These are phyloP conservation scores for Scolopax rusticola DNA, from an alignment of 2,797 vertebrate genomes.

Conservation along the genomic window DNA sequence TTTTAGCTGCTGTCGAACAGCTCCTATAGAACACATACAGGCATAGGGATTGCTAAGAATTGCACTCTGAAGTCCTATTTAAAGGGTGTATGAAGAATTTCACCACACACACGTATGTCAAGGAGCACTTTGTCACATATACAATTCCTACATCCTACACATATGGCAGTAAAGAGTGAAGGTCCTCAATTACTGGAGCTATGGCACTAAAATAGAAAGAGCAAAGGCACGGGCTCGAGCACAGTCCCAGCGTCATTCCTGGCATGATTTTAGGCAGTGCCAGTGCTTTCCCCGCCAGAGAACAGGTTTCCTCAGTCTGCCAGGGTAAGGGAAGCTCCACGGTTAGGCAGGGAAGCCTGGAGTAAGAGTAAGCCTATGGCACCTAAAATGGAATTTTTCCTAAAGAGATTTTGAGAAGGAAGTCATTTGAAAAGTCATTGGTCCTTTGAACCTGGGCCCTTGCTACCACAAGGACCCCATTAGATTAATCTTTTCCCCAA, in stretches of 20 bases:
- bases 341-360: neutral
- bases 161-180: neutral
- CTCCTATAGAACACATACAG: neutral
- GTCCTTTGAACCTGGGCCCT: neutral
- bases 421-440: neutral
- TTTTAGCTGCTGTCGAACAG: neutral
- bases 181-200: neutral
- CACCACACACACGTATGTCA: neutral
- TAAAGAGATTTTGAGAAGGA: neutral
- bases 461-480: neutral
- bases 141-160: neutral
- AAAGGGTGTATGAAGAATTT: neutral
- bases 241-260: neutral
- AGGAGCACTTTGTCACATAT: neutral
- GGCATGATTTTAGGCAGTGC: neutral
- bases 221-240: neutral
- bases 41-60: neutral
- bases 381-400: conserved; percentile 14
- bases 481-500: neutral
- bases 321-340: neutral
- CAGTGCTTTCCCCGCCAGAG: neutral
- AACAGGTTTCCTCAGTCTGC: conserved; percentile 6
- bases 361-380: neutral
- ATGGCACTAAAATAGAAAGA: neutral
- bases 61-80: neutral